Evolutionary conservation across 1,140 invertebrate species (phyloP).

Genomic region (Oryzaephilus surinamensis): DNA sequence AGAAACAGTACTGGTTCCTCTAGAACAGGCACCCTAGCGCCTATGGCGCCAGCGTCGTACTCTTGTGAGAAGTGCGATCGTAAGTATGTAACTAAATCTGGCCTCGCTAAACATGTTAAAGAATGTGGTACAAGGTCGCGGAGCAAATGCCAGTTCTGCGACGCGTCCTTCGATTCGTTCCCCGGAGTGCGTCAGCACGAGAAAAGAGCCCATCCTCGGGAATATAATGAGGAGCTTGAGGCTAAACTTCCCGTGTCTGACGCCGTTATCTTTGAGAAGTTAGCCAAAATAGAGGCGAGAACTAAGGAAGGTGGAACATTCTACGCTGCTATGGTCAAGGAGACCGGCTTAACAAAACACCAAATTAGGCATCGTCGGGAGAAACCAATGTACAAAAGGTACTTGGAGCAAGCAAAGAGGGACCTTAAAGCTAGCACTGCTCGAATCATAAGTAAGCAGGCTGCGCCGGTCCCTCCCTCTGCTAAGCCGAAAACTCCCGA

Average conservation of each 20-base stretch:
- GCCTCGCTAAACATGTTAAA: neutral
- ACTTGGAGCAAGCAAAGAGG: neutral
- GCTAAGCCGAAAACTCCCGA: neutral
- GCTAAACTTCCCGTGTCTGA: slow-evolving; percentile 1
- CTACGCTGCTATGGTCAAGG: neutral
- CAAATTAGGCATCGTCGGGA: slow-evolving; percentile 1
- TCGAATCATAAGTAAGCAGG: too few relatives aligned
- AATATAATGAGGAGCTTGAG: neutral
- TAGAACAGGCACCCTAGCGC: too few relatives aligned
- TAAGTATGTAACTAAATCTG: too few relatives aligned
- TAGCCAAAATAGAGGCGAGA: slow-evolving; percentile 1
- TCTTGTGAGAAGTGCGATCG: too few relatives aligned
- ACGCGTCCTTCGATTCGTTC: neutral
- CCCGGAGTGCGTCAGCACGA: slow-evolving; percentile 5
- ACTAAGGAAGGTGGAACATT: neutral
- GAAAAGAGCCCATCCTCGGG: neutral
- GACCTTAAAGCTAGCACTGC: too few relatives aligned
- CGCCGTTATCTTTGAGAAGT: neutral
- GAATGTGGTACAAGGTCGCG: neutral
- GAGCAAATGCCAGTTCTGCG: slow-evolving; percentile 1
- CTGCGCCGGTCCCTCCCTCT: neutral
- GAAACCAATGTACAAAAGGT: slow-evolving; percentile 1
- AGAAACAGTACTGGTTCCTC: too few relatives aligned
- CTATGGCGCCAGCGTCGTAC: too few relatives aligned
- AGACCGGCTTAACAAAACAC: slow-evolving; percentile 6